phyloP scores from a whole-genome alignment of 2,797 vertebrate species.

The Anisognathus igniventris region DNA sequence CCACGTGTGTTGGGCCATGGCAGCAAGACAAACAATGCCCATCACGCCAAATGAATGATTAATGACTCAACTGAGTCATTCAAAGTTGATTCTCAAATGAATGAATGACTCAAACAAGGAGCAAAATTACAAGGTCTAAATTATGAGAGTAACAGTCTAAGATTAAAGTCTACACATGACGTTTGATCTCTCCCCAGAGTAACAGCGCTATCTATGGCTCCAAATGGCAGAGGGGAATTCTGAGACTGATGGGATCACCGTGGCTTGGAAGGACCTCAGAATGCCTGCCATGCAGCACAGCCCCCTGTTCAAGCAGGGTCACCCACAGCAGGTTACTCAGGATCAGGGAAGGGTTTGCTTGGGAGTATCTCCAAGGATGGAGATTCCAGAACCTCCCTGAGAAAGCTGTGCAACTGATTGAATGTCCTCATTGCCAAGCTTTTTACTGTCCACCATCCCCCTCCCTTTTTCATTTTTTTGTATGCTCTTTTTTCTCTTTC shows the following conservation, averaged over 20 bases:
- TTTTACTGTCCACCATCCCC: fast-evolving
- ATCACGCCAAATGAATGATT: background rate
- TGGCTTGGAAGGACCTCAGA: fast-evolving
- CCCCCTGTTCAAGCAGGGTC: background rate
- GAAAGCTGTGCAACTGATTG: background rate
- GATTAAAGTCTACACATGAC: background rate
- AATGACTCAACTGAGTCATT: background rate
- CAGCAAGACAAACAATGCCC: background rate
- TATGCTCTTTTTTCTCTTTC: background rate
- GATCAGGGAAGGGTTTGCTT: fast-evolving
- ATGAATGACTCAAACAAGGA: background rate
- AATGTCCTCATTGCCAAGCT: background rate
- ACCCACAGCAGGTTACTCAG: background rate
- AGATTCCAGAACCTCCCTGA: background rate
- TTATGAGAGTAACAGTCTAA: background rate
- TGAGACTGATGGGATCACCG: fast-evolving
- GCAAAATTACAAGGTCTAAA: background rate
- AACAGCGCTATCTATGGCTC: background rate
- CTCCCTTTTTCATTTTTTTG: fast-evolving
- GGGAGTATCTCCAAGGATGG: background rate
- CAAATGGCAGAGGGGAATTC: fast-evolving
- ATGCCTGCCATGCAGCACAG: fast-evolving
- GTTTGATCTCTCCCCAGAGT: background rate
- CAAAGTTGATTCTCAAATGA: background rate
- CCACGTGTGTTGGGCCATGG: background rate